A percentile compares a stretch with the other conserved stretches of the same genome.
Conservation (phyloP, 2,888 invertebrate species). For the Diarsia dahlii region DNA sequence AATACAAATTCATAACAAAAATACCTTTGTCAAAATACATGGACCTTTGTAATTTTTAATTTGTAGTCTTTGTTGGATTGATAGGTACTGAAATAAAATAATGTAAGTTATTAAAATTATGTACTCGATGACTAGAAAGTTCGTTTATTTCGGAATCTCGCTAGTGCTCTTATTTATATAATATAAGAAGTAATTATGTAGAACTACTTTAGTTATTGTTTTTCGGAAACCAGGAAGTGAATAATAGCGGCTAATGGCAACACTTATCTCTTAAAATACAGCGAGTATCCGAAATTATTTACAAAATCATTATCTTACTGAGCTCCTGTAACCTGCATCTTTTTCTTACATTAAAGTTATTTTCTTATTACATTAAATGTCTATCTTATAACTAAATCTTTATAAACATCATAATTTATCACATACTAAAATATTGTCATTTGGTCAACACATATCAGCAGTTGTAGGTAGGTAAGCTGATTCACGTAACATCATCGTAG, state of each 20-base stretch:
- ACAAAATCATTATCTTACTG: constrained; percentile 42
- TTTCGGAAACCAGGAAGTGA: not conserved
- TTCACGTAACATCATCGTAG: constrained; percentile 10
- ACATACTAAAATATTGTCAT: constrained; percentile 54
- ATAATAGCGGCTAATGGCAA: constrained; percentile 41
- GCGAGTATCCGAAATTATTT: constrained; percentile 57
- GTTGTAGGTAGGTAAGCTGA: constrained; percentile 3
- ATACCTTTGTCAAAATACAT: not conserved
- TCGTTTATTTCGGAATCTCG: constrained; percentile 53
- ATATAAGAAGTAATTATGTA: not conserved
- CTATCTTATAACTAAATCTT: constrained; percentile 33
- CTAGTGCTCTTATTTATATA: constrained; percentile 11
- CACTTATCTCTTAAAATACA: constrained; percentile 23
- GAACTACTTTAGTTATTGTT: not conserved
- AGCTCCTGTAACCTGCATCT: constrained; percentile 41
- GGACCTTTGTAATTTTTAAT: not conserved
- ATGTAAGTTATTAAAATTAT: constrained; percentile 27
- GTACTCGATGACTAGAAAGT: constrained; percentile 64
- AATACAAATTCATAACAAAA: constrained; percentile 1
- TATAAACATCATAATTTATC: constrained; percentile 46
- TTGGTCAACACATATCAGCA: constrained; percentile 42
- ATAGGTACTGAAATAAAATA: constrained; percentile 7
- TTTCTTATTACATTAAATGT: constrained; percentile 1
- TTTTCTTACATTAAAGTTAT: constrained; percentile 30
- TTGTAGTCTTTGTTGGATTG: not conserved